Base-by-base conservation (phyloP, 2,113 vertebrate species). In the Phaethon lepturus region DNA sequence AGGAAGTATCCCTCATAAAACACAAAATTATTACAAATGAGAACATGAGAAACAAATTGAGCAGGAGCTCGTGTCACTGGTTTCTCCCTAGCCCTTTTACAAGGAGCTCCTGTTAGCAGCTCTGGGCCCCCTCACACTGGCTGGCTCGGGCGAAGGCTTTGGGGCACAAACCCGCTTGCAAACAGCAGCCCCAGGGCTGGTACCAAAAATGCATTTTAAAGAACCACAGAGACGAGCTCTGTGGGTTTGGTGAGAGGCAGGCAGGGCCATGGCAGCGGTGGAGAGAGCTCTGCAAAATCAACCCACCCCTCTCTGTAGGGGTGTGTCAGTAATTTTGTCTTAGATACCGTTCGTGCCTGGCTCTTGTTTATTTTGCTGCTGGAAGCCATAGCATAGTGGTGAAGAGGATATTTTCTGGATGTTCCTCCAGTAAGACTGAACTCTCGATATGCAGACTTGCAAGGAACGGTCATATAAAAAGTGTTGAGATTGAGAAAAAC, bases 1-100 rank as follows among this genome's bases (percentile, higher is more conserved):
- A 93, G 96, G 97, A 97, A 97, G 93, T 69, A 88, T 94, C 86
- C 72, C 94, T 97, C 96, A 94, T 98, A 97, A 98, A 98, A 90
- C 66, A 68, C 42, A 72, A 82, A 88, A 94, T 89, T 53, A 91
- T 89, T 96, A 93, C 91, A 95, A 96, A 92, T 7, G 59, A 85
- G 87, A 95, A 95, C 93, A 94, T 85, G 96, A 71, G 88, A 93
- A 96, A 47, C 80, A 97, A 97, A 96, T 67, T 91, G 79, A 94
- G 71, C 59, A 22, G 72, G 60, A 94, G 44, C 84, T 87, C 17
- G 23, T 93, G 84, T 49, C 56, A 14, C 16, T 81, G 88, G 24
- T 81, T 95, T 69, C 84, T 95, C 83, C 56, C 19, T 13, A n/a
- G 49, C 26, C 53, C 86, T 96, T 97, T 95, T 94, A 97, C 2